Evolutionary conservation across 2,797 vertebrate genomes (phyloP), one percentile per base, ranked within the genome.

Genomic region (Sebastes miniatus): DNA sequence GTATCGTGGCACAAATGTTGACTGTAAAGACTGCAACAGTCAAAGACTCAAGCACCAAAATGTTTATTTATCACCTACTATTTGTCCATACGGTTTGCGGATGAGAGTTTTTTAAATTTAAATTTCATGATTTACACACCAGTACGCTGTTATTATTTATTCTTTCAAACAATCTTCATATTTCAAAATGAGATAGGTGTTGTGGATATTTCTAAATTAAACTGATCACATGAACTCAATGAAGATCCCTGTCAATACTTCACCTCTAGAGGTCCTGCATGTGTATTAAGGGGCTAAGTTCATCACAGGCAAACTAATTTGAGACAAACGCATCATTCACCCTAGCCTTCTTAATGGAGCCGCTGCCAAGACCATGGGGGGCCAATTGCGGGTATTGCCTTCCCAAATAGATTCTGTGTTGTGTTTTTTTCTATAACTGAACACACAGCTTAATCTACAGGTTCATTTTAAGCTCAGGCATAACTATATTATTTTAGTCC

Each of bases 271-370:
- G 10, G 4, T 52, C 22, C 4, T 65, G 32, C 25, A 13, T 25
- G 22, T 73, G 25, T 52, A 59, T 78, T 47, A 80, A 71, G 31
- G 11, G 67, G 39, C n/a, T 3, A 14, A 18, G 52, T 75, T 57
- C 13, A 54, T 68, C 72, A 75, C 22, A 74, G 6, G 8, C 25
- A 79, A 58, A 83, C 5, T 59, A 64, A 76, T 69, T 16, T 73
- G 50, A 77, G 52, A 74, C 58, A 73, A 80, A 73, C 61, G 16
- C 29, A 83, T 76, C 6, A 67, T 79, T 73, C 43, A 67, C 27
- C 67, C 75, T 32, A 52, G 18, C 31, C 20, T n/a, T 67, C 18
- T 31, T 69, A 47, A 73, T 22, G n/a, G 63, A 77, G 18, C 20
- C 2, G 0, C 43, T 63, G 24, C 12, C 7, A 20, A 52, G 29